phyloP scores from a whole-genome alignment of 1,140 invertebrate genomes.

The Megathymus violae region DNA sequence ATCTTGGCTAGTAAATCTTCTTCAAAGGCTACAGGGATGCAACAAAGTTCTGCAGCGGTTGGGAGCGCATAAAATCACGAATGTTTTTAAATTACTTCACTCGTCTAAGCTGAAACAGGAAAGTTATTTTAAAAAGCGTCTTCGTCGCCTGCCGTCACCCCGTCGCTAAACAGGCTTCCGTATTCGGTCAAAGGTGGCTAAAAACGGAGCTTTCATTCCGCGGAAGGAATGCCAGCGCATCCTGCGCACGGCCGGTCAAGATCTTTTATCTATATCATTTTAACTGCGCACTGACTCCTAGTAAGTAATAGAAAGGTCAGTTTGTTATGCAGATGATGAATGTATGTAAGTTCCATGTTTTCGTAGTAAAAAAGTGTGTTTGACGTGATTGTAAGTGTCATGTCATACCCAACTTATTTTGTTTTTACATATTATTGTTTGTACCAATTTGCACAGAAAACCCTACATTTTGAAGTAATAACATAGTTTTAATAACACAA shows the following conservation, averaged over 20 bases:
- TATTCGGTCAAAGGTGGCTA: conserved; percentile 24
- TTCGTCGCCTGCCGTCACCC: too few relatives aligned
- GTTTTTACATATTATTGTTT: too few relatives aligned
- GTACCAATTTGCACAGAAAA: too few relatives aligned
- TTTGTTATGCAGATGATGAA: too few relatives aligned
- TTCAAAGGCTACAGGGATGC: too few relatives aligned
- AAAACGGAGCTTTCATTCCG: conserved; percentile 12
- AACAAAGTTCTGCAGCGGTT: not conserved
- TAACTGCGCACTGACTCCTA: too few relatives aligned
- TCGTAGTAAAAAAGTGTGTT: not conserved
- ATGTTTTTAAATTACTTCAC: conserved; percentile 5
- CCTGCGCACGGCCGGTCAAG: not conserved
- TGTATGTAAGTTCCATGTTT: too few relatives aligned
- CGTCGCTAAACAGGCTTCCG: conserved; percentile 5
- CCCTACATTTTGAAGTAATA: too few relatives aligned
- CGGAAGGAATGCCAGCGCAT: conserved; percentile 19
- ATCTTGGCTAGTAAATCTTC: too few relatives aligned
- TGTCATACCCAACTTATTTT: too few relatives aligned
- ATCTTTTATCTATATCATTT: not conserved
- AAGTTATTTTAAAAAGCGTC: conserved; percentile 25
- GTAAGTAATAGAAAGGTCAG: too few relatives aligned
- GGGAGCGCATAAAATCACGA: not conserved
- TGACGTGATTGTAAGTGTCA: conserved; percentile 32
- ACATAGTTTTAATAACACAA: too few relatives aligned
- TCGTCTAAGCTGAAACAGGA: conserved; percentile 11